Base-by-base conservation (phyloP, 2,888 invertebrate genomes). In the Stenichneumon culpator region DNA sequence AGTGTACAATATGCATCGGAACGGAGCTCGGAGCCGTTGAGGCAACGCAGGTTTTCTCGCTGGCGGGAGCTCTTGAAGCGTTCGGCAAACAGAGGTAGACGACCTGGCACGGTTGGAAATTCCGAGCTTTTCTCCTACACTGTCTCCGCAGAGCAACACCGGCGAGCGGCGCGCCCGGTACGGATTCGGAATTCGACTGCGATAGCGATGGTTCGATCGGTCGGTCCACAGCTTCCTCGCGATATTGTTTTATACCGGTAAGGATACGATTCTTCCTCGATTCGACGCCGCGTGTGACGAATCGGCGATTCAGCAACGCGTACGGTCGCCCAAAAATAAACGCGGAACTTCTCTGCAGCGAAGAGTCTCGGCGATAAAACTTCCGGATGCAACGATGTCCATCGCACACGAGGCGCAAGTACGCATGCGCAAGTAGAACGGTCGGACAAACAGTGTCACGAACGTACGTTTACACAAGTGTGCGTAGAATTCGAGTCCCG, bases 31-130 rank as follows among this genome's bases (percentile, higher is more conserved):
- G 11, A 14, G 39, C 74, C 22, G 44, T 36, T 25, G 79, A 57
- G 50, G 63, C 47, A 65, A 32, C 54, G n/a, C 63, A 50, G 78
- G 54, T 84, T 82, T 82, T 82, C 84, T 72, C 79, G 47, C 68
- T 7, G 47, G 44, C 78, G 78, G 72, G 70, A 60, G 72, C 70
- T 75, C 73, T 52, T 69, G 63, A 82, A 85, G 84, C 75, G 82
- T 67, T 82, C 54, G n/a, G 65, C 81, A 84, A 84, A 84, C 57
- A 84, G 44, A 63, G 50, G 73, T 77, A 80, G 32, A 81, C 68
- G 60, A 16, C 32, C 52, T n/a, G 19, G 28, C 32, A 32, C 60
- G 72, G 50, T 63, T 50, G 69, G 68, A 81, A 81, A 73, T 36
- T 32, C 39, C 32, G 25, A 54, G 73, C 25, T 65, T 25, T 54